Base-by-base conservation (phyloP, 2,113 vertebrate species). In the Drymodes brunneopygia region DNA sequence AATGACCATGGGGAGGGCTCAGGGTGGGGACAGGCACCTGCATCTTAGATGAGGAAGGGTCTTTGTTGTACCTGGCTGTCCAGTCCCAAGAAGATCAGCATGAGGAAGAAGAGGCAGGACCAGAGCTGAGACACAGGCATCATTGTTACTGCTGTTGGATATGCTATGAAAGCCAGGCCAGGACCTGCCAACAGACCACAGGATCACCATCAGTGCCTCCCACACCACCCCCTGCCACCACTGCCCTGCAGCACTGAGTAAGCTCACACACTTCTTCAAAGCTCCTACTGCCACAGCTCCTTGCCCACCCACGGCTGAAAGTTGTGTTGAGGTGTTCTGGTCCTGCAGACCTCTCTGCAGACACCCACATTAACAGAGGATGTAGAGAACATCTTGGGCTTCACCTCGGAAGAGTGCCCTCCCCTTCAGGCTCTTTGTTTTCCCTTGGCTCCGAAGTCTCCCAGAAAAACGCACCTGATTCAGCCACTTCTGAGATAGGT, bases 41-140 rank as follows among this genome's bases (percentile, higher is more conserved):
- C 28, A 6, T 1, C 1, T 58, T 60, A 36, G 61, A 54, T 10
- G 25, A 51, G 15, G 20, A 33, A 19, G 15, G 9, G 4, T 1
- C 0, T 35, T 92, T 69, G 24, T 70, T 85, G 3, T 97, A 98
- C 99, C 98, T 99, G 99, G 85, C 97, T 98, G 96, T 99, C 98
- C 62, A 99, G 97, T 50, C 98, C 99, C 40, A 99, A 92, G 94
- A 99, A 98, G 85, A 99, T 93, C 67, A 99, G 67, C 99, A 99
- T 99, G 90, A 99, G 89, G 97, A 99, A 99, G 98, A 99, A 99
- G 29, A 99, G 98, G 74, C 99, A 98, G 29, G 99, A 97, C 99
- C 99, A 99, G 89, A 99, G 98, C 56, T 98, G 98, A 27, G 99
- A 97, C 20, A 95, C 92, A 0, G 99, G 99, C 97, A 99, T 98